These are phyloP conservation scores for Catalaphyllia jardinei DNA, from an alignment of 64 coral and sea anemone species.

Conservation along the genomic window DNA sequence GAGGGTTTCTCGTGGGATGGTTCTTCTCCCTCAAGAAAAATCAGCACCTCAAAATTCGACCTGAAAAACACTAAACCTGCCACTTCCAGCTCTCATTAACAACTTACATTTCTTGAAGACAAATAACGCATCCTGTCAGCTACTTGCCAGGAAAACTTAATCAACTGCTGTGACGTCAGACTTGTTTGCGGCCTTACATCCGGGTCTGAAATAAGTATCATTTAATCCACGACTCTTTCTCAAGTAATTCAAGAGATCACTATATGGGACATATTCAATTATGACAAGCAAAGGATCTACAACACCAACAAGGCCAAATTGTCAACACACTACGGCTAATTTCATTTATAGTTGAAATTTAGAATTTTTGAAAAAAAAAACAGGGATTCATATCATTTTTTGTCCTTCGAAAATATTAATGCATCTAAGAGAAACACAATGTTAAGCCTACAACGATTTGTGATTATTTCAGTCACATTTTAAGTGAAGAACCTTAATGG, in stretches of 20 bases:
- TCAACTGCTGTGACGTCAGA: conserved; percentile 38
- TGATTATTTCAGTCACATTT: no score
- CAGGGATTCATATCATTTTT: no score
- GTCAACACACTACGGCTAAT: background rate
- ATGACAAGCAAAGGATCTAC: conserved; percentile 54
- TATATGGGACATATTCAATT: conserved; percentile 63
- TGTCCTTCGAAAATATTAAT: no score
- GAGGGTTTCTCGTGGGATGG: background rate
- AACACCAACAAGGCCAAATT: background rate
- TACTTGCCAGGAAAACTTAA: conserved; percentile 65
- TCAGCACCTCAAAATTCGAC: no score
- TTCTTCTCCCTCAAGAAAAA: background rate
- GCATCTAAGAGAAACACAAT: no score
- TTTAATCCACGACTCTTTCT: conserved; percentile 74
- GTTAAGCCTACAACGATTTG: no score
- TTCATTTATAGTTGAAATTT: background rate
- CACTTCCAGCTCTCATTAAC: background rate
- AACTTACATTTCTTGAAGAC: conserved; percentile 56
- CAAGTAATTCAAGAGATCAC: conserved; percentile 73
- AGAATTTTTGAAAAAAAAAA: no score
- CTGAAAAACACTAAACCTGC: background rate
- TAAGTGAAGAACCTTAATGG: no score
- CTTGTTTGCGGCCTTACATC: conserved; percentile 55
- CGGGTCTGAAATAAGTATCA: conserved; percentile 70
- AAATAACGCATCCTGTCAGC: conserved; percentile 70